Conservation (phyloP, 2,888 invertebrate genomes). For the Pandemis cinnamomeana region DNA sequence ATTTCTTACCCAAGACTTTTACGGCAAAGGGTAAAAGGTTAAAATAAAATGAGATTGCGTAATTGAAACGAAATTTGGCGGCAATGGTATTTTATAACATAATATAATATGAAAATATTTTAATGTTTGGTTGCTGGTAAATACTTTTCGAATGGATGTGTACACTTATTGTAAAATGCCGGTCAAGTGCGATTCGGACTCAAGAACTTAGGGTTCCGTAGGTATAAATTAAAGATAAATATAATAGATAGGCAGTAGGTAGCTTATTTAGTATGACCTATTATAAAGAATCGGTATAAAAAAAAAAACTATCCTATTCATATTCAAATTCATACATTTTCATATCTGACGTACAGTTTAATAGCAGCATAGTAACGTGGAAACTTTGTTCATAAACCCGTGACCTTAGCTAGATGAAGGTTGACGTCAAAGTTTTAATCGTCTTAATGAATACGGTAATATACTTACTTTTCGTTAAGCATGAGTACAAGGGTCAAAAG, state of each 20-base stretch:
- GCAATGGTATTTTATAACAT: neutral
- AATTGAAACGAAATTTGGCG: slow-evolving; percentile 22
- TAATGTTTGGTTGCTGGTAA: neutral
- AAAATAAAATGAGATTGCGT: slow-evolving; percentile 26
- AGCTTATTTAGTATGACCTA: too few relatives aligned
- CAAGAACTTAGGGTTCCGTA: too few relatives aligned
- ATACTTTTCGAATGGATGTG: too few relatives aligned
- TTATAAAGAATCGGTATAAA: too few relatives aligned
- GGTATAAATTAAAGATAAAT: too few relatives aligned
- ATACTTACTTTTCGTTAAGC: slow-evolving; percentile 21
- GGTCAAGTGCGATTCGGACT: too few relatives aligned
- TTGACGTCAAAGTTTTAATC: slow-evolving; percentile 34
- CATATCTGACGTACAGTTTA: slow-evolving; percentile 46
- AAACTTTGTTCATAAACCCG: slow-evolving; percentile 34
- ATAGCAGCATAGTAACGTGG: slow-evolving; percentile 56
- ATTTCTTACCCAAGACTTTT: slow-evolving; percentile 49
- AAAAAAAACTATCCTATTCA: neutral
- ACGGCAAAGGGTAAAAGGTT: slow-evolving; percentile 46
- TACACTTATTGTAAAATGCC: too few relatives aligned
- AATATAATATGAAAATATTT: neutral
- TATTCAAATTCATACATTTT: slow-evolving; percentile 15
- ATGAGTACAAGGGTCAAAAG: slow-evolving; percentile 2
- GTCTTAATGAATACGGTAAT: slow-evolving; percentile 25
- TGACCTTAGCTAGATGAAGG: slow-evolving; percentile 31
- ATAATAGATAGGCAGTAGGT: too few relatives aligned